Conservation (phyloP, 1,140 invertebrate species). For the Pachyrhynchus sulphureomaculatus region DNA sequence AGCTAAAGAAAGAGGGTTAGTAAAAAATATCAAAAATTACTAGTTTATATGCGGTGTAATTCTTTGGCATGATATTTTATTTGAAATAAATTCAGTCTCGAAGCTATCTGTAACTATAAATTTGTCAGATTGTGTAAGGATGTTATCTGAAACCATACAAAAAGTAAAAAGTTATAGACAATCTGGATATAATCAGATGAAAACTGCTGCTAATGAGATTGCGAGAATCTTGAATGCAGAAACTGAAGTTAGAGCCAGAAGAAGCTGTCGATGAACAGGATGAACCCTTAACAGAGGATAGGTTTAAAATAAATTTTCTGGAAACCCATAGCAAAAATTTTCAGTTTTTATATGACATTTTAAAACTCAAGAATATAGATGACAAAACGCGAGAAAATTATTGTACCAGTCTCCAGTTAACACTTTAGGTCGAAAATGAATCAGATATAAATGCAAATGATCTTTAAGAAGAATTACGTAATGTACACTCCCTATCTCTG, state of each 20-base stretch:
- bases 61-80: conserved; percentile 8
- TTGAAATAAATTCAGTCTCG: background rate
- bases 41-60: conserved; percentile 23
- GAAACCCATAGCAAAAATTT: conserved; percentile 1
- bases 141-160: background rate
- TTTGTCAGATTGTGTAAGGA: background rate
- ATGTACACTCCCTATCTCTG: background rate
- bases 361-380: too few species aligned
- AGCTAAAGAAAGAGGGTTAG: too few species aligned
- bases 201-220: background rate
- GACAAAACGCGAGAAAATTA: background rate
- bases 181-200: background rate
- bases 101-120: conserved; percentile 3
- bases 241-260: background rate
- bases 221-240: conserved; percentile 2
- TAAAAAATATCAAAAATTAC: too few species aligned
- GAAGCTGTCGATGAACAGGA: background rate
- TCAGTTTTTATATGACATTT: conserved; percentile 1
- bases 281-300: background rate
- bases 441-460: background rate
- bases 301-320: background rate
- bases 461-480: background rate
- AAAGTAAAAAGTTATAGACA: background rate
- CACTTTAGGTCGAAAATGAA: too few species aligned
- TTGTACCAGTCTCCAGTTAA: background rate